Base-by-base conservation (phyloP, 2,113 vertebrate species). In the Amazona vittata region DNA sequence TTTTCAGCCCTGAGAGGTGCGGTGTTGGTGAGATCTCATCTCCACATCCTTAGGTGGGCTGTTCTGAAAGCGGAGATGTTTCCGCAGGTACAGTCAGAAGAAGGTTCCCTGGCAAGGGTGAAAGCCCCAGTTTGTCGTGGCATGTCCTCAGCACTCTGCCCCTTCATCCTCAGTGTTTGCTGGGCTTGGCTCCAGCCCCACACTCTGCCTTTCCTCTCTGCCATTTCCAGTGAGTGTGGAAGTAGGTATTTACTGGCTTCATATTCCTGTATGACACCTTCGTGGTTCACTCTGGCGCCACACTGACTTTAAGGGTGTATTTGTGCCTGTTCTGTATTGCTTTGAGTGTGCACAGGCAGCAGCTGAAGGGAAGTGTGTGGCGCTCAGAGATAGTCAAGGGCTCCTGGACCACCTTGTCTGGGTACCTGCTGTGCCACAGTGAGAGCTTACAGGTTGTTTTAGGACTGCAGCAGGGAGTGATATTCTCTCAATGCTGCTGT, bases 401-500 rank as follows among this genome's bases (percentile, higher is more conserved):
- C 47, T 55, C 47, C 4, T 17, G 46, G 20, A 11, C 18, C 0
- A 0, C 16, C 67, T 55, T 4, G 1, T 9, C 46, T 57, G 80
- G 41, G 55, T 59, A 57, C 79, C 43, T 17, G 43, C 77, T 4
- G 0, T 3, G 16, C 63, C 73, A 44, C 1, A 2, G 26, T 1
- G 2, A 53, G 79, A 52, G 62, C 9, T 1, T 49, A 26, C 78
- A 83, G 35, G 44, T 67, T 7, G 1, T 50, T 74, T 52, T 79
- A 22, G 55, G 50, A 12, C n/a, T 37, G 60, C 41, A 28, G 18
- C 2, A 0, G 55, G 33, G 28, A 50, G 12, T 0, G 0, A 8
- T 19, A 35, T 29, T 37, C 37, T 67, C 49, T 1, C 1, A 16
- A 4, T 1, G 2, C 43, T 83, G 43, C 60, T 50, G 8, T 68